Evolutionary conservation across 2,888 invertebrate genomes (phyloP).

Genomic region (Cordylochernes scorpioides): DNA sequence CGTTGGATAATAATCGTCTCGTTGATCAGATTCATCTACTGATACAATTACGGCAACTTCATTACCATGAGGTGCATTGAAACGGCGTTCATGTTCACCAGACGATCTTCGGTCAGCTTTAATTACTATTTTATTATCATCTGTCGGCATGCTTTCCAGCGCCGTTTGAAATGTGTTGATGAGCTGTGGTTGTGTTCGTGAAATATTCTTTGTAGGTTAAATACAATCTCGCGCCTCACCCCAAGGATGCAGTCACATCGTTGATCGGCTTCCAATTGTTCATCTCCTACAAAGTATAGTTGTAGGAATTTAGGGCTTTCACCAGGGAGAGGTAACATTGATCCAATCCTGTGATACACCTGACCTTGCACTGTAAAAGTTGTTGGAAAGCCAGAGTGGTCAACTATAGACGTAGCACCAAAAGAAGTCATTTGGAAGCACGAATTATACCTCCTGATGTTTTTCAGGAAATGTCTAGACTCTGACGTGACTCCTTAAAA

Average conservation of each 20-base stretch:
- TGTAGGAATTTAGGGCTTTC: conserved; percentile 1
- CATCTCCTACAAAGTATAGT: conserved; percentile 18
- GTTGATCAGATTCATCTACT: conserved; percentile 8
- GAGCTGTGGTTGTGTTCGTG: conserved; percentile 16
- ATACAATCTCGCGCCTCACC: conserved; percentile 15
- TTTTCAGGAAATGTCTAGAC: not conserved
- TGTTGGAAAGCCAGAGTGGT: too few relatives aligned
- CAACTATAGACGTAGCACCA: not conserved
- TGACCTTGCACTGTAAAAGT: conserved; percentile 1
- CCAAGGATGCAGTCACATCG: conserved; percentile 15
- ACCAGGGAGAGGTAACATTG: not conserved
- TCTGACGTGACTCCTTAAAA: too few relatives aligned
- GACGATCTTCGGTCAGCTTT: conserved; percentile 16
- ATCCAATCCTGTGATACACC: not conserved
- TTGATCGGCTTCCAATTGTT: conserved; percentile 13
- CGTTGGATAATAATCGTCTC: conserved; percentile 19
- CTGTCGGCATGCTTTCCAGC: conserved; percentile 15
- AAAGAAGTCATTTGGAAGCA: conserved; percentile 3
- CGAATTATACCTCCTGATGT: not conserved
- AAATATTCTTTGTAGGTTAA: conserved; percentile 16
- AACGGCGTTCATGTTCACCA: conserved; percentile 3
- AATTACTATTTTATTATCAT: conserved; percentile 19
- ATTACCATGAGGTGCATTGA: conserved; percentile 3
- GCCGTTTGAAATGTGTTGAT: conserved; percentile 18
- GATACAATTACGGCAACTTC: conserved; percentile 15